Base-by-base conservation (phyloP, 2,797 vertebrate species). In the Gadopsis bispinosus region DNA sequence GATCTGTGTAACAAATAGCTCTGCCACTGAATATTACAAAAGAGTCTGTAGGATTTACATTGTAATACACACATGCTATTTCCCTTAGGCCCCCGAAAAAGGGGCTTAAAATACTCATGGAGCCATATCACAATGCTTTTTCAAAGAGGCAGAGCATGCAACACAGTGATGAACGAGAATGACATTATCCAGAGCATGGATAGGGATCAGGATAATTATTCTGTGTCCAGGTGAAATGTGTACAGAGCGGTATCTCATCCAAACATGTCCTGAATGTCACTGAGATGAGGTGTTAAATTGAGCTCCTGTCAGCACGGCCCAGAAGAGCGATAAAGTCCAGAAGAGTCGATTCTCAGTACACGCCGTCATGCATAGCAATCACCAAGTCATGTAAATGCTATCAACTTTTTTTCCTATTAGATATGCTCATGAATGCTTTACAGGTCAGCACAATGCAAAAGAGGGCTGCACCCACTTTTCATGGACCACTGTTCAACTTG, bases 1-100 rank as follows among this genome's bases (percentile, higher is more conserved):
- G 82, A 91, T 88, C 81, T 71, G 67, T 20, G 64, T 26, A 80
- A 89, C 78, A 86, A 87, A 85, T 33, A 69, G 60, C 81, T 68
- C 64, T 87, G 81, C 83, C 80, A 79, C 22, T 77, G 69, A 80
- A 68, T 64, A 47, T 74, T 50, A 79, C 81, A 83, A 69, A 71
- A 75, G 45, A 48, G 80, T 69, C 60, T 35, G 61, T 3, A 45
- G 73, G 88, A 70, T 74, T 77, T 74, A 73, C 83, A 70, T 41
- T 68, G 68, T 66, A 75, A 73, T 17, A 68, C 54, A 67, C 55
- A 37, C 72, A 0, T 51, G 50, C 59, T 73, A 69, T 87, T 88
- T 87, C 60, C 2, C 55, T 5, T 7, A 63, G 50, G 31, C 43
- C 48, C 39, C 62, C 48, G 26, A 11, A 58, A 62, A 70, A 31